phyloP scores from a whole-genome alignment of 2,113 vertebrate genomes.

The Crotalus horridus region DNA sequence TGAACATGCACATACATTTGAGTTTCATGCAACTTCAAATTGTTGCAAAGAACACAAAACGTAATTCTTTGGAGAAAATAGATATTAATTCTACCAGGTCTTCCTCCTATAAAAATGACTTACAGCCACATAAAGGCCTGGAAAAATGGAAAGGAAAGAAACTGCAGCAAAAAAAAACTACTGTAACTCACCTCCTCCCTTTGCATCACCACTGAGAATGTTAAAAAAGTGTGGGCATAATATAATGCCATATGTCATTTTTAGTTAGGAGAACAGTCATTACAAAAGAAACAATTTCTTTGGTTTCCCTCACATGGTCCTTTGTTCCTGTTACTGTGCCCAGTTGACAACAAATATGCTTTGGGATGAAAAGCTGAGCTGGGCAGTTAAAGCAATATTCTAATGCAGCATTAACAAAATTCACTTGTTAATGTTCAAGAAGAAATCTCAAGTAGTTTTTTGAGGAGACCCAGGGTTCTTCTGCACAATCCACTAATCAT shows the following conservation, averaged over 20 bases:
- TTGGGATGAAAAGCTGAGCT: neutral
- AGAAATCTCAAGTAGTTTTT: neutral
- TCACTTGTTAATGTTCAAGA: neutral
- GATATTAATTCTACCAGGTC: conserved; percentile 4
- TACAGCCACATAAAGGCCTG: neutral
- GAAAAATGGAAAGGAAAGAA: neutral
- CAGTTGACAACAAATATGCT: neutral
- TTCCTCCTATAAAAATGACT: neutral
- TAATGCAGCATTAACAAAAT: neutral
- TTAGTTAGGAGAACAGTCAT: neutral
- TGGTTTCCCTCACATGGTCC: neutral
- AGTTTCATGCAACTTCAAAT: neutral
- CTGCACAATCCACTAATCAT: neutral
- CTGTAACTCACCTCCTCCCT: neutral
- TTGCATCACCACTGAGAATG: neutral
- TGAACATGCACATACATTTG: neutral
- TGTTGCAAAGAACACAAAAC: neutral
- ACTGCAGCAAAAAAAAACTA: neutral
- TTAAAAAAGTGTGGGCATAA: neutral
- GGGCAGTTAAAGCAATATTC: neutral
- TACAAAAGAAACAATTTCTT: neutral
- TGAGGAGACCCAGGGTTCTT: neutral
- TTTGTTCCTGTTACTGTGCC: neutral
- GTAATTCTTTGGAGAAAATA: neutral
- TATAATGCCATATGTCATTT: neutral